A percentile compares a stretch with the other conserved stretches of the same genome.
These are phyloP conservation scores for Chelonia mydas DNA, from an alignment of 2,797 vertebrate genomes.

Conservation along the genomic window DNA sequence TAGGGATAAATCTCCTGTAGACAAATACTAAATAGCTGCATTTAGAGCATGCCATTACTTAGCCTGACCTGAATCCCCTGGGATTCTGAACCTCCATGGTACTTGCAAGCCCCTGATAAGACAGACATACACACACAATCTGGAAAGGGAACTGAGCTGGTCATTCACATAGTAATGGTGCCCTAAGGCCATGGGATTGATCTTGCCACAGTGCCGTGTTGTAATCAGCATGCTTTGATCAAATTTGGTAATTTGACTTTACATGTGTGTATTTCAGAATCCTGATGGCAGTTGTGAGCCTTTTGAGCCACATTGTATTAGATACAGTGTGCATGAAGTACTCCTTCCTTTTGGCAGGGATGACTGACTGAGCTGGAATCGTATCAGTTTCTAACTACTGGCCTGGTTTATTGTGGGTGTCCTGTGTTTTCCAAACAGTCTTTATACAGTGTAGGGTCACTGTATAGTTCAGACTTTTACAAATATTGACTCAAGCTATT, in stretches of 20 bases:
- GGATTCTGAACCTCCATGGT: background rate
- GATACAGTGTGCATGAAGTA: accelerated
- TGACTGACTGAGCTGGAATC: background rate
- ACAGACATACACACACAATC: background rate
- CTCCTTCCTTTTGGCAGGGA: background rate
- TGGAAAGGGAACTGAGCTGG: background rate
- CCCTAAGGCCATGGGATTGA: accelerated
- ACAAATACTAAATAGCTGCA: background rate
- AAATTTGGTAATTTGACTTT: background rate
- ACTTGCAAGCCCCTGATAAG: background rate
- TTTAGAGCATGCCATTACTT: background rate
- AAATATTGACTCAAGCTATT: background rate
- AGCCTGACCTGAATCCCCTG: background rate
- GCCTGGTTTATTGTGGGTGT: slow-evolving; percentile 37
- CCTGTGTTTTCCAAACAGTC: background rate
- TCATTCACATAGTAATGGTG: background rate
- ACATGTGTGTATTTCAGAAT: background rate
- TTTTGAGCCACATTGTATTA: background rate
- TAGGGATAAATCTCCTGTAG: background rate
- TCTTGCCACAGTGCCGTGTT: accelerated
- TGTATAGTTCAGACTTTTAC: background rate
- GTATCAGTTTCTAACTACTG: accelerated
- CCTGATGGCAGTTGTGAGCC: background rate
- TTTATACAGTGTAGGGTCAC: accelerated
- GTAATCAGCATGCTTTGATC: background rate